Evolutionary conservation across 2,113 vertebrate genomes (phyloP), one percentile per base, ranked within the genome.

Genomic region (Rhinopomastus cyanomelas): DNA sequence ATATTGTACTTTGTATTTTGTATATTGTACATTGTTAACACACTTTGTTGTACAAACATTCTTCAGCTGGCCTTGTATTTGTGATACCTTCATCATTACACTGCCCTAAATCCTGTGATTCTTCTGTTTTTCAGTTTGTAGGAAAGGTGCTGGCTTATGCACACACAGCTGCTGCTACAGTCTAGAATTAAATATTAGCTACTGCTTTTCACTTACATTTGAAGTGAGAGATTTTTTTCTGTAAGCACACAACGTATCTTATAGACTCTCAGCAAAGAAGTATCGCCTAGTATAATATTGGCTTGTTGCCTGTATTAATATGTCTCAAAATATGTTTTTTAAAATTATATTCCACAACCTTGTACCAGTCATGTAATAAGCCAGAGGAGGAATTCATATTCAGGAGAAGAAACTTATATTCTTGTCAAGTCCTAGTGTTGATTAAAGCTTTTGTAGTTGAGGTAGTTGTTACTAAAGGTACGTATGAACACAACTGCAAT

Each of bases 151-250:
- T 92, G 55, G 86, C 87, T 88, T 94, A 89, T 52, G 93, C 52
- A 22, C 49, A 67, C 72, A 32, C 87, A 59, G 81, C 71, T 94
- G 94, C 73, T 96, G 73, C 84, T 95, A 37, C 29, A 10, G 42
- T 85, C 27, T 92, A 88, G 87, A 92, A 78, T 94, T 83, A 81
- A 82, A 79, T 93, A 87, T 75, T 81, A 95, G 62, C 37, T 89
- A 44, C 62, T 64, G 90, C 85, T 95, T 95, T 90, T 88, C 87
- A 94, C 83, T 78, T 90, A 82, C 27, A 73, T 94, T 85, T 90
- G 42, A 89, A 88, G 59, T 59, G 86, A 80, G 89, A 88, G 30
- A 51, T n/a, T 55, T 81, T 79, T 93, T 94, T 94, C 82, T 72
- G 21, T 84, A 88, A 84, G 82, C 88, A 23, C 39, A 39, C 22